Evolutionary conservation across 1,140 invertebrate species (phyloP).

Genomic region (Microplitis demolitor): DNA sequence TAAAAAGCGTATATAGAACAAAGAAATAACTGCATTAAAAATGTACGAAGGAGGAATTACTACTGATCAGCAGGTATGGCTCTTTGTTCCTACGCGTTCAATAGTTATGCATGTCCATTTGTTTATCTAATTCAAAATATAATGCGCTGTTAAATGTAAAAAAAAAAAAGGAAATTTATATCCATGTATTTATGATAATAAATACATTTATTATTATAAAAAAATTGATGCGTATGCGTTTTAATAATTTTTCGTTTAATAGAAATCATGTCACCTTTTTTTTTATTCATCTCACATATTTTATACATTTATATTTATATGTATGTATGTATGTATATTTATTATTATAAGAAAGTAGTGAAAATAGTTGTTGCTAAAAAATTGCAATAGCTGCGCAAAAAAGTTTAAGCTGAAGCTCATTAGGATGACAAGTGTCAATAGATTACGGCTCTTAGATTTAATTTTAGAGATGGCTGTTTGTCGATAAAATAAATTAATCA

Average conservation of each 20-base stretch:
- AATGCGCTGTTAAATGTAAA: too few species aligned
- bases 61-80: slow-evolving; percentile 56
- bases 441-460: not conserved
- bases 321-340: too few species aligned
- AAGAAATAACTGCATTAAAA: slow-evolving; percentile 28
- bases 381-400: not conserved
- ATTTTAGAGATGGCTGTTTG: slow-evolving; percentile 9
- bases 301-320: too few species aligned
- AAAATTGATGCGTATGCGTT: too few species aligned
- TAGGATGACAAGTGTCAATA: slow-evolving; percentile 11
- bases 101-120: slow-evolving; percentile 21
- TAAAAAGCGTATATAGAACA: slow-evolving; percentile 5
- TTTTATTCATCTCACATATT: too few species aligned
- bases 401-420: not conserved
- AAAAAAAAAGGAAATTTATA: too few species aligned
- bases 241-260: too few species aligned
- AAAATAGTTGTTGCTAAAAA: not conserved
- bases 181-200: too few species aligned
- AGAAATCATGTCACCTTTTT: too few species aligned
- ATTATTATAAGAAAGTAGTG: not conserved
- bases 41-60: slow-evolving; percentile 59
- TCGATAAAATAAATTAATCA: not conserved
- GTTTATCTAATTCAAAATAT: not conserved
- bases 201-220: too few species aligned
- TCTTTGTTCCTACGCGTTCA: slow-evolving; percentile 26